Evolutionary conservation across 2,888 invertebrate genomes (phyloP).

Genomic region (Tortrix viridana): DNA sequence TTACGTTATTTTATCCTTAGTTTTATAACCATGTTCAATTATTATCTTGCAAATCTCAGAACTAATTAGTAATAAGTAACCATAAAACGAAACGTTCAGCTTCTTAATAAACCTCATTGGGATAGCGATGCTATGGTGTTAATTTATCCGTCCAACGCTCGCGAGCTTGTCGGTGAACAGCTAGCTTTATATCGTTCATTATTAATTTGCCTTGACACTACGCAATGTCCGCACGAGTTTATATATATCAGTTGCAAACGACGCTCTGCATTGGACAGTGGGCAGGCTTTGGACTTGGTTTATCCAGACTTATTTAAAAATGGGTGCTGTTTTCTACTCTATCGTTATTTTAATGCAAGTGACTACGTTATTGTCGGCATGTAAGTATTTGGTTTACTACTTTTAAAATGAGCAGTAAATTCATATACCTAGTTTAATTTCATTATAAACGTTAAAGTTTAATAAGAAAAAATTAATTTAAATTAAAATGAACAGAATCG

Average conservation of each 20-base stretch:
- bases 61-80: too few species aligned
- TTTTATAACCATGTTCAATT: too few species aligned
- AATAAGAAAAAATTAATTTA: too few species aligned
- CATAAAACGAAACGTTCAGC: too few species aligned
- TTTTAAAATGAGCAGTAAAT: too few species aligned
- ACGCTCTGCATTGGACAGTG: conserved; percentile 45
- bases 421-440: too few species aligned
- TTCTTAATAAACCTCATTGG: too few species aligned
- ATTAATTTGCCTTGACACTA: conserved; percentile 45
- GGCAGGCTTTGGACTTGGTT: conserved; percentile 49
- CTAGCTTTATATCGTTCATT: conserved; percentile 19
- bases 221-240: conserved; percentile 46
- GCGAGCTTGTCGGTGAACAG: conserved; percentile 19
- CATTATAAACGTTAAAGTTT: too few species aligned
- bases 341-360: conserved; percentile 50
- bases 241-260: conserved; percentile 49
- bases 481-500: too few species aligned
- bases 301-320: conserved; percentile 43
- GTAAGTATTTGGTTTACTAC: conserved; percentile 53
- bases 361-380: conserved; percentile 46
- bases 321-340: conserved; percentile 49
- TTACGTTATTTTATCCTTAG: too few species aligned
- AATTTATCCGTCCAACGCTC: not conserved
- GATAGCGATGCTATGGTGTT: not conserved
- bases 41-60: too few species aligned